Evolutionary conservation across 2,113 vertebrate genomes (phyloP), one percentile per base, ranked within the genome.

Genomic region (Oophaga pumilio): DNA sequence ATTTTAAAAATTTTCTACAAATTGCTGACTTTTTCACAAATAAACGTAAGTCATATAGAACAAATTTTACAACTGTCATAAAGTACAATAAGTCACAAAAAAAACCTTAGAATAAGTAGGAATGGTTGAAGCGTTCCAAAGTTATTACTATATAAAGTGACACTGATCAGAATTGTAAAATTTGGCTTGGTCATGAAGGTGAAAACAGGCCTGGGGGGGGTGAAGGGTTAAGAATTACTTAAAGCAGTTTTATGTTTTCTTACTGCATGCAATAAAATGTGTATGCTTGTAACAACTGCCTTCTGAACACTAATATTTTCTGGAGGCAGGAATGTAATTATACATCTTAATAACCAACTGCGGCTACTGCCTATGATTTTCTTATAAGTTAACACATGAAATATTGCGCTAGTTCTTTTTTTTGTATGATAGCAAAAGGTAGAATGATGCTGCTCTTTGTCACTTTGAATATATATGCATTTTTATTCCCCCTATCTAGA

Each of bases 401-500:
- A 50, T 82, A 82, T 64, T 50, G 43, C 22, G 20, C 12, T 50
- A 10, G 12, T 1, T 50, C 20, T 3, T 24, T 59, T 17, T 81
- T 59, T 59, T n/a, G 50, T 43, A 52, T 9, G 33, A 26, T 66
- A 50, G 11, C 60, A 82, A 28, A 50, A 82, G n/a, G 60, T 66
- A 52, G 60, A 82, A 82, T 13, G 68, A 82, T 82, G 24, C 80
- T 24, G 43, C 64, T 68, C 52, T 17, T 33, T 82, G 80, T 68
- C 60, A 82, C 43, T n/a, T 68, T 82, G 60, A 66, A 66, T 50
- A 82, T 68, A 82, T 82, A 60, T 82, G 60, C 80, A 82, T 68
- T 82, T 82, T 43, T 52, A 60, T 68, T 24, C 14, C 43, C 26
- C 1, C 80, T 52, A 82, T 82, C 80, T 52, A 17, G 80, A 52